Evolutionary conservation across 2,888 invertebrate species (phyloP).

Genomic region (Temnothorax ravouxi): DNA sequence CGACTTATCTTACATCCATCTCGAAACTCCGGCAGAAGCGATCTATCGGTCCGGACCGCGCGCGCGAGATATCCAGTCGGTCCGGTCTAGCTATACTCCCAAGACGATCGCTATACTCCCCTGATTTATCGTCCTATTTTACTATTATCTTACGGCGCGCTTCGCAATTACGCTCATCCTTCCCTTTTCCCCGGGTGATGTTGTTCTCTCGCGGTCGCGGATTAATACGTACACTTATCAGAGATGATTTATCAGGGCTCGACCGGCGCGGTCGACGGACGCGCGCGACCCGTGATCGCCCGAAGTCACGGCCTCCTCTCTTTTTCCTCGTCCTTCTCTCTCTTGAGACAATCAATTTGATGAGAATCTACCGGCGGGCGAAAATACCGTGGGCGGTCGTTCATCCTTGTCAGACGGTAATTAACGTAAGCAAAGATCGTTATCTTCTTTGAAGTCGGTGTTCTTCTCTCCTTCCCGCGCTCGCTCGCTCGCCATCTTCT

Average conservation of each 20-base stretch:
- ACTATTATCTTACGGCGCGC: constrained; percentile 57
- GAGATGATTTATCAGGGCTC: constrained; percentile 67
- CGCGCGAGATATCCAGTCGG: constrained; percentile 54
- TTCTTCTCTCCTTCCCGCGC: constrained; percentile 55
- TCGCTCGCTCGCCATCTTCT: constrained; percentile 23
- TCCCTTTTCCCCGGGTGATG: neutral
- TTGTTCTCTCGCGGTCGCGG: constrained; percentile 27
- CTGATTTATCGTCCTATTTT: constrained; percentile 70
- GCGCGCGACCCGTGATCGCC: constrained; percentile 60
- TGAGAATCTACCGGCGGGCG: constrained; percentile 71
- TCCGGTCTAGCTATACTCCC: constrained; percentile 48
- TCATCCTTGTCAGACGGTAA: constrained; percentile 77
- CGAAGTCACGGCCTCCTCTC: constrained; percentile 63
- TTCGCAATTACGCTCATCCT: constrained; percentile 59
- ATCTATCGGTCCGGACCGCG: constrained; percentile 64
- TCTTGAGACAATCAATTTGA: constrained; percentile 75
- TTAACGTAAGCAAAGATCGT: constrained; percentile 79
- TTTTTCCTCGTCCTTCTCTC: neutral
- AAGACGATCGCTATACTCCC: constrained; percentile 48
- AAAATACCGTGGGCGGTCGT: constrained; percentile 71
- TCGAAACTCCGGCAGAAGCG: constrained; percentile 62
- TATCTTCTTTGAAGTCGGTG: constrained; percentile 74
- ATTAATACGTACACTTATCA: constrained; percentile 69
- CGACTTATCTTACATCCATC: constrained; percentile 54
- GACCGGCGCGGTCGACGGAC: constrained; percentile 54